A percentile compares a stretch with the other conserved stretches of the same genome.
Conservation (phyloP, 2,113 vertebrate species). For the Onychostoma macrolepis region DNA sequence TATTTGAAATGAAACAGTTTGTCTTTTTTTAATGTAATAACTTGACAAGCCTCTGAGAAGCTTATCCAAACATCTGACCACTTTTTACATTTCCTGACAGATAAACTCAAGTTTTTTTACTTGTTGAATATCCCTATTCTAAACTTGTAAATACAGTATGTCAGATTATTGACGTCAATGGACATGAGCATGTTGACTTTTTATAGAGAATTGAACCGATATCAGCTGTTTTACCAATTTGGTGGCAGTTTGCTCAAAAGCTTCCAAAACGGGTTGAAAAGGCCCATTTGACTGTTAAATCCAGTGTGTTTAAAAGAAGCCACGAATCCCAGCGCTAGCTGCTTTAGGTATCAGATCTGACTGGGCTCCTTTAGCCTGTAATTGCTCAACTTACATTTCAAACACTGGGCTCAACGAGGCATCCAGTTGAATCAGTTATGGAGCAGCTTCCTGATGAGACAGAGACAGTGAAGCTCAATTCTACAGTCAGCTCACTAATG, state of each 20-base stretch:
- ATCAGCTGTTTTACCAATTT: not conserved
- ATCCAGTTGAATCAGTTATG: constrained; percentile 55
- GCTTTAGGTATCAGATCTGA: constrained; percentile 41
- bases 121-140: not conserved
- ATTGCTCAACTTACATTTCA: constrained; percentile 57
- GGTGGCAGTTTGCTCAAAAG: not conserved
- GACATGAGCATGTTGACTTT: not conserved
- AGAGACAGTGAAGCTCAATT: constrained; percentile 30
- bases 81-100: not conserved
- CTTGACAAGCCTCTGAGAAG: not conserved
- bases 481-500: constrained; percentile 42
- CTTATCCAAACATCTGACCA: not conserved
- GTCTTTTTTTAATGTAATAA: not conserved
- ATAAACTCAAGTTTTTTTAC: not conserved
- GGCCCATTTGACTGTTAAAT: constrained; percentile 21
- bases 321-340: not conserved
- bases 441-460: constrained; percentile 57
- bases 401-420: constrained; percentile 54
- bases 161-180: not conserved
- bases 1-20: not conserved
- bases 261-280: constrained; percentile 37
- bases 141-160: not conserved
- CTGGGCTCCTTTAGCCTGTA: constrained; percentile 47
- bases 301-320: constrained; percentile 16
- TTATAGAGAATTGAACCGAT: not conserved